Conservation (phyloP, 2,888 invertebrate genomes). For the Brassicogethes aeneus region DNA sequence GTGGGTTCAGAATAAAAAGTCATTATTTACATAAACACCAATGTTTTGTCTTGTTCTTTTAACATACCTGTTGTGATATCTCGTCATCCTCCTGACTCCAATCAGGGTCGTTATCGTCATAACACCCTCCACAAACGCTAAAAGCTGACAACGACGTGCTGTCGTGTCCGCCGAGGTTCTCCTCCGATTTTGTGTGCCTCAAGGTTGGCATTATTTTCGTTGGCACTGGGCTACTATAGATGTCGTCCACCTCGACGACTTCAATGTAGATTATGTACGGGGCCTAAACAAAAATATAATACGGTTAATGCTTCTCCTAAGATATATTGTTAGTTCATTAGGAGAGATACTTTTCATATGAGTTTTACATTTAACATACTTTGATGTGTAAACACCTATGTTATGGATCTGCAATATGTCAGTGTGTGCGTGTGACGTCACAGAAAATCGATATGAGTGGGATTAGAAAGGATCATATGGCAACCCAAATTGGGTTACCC, state of each 20-base stretch:
- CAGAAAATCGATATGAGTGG: too few relatives aligned
- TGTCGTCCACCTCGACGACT: slow-evolving; percentile 80
- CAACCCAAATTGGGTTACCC: too few relatives aligned
- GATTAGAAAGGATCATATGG: too few relatives aligned
- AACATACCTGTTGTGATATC: slow-evolving; percentile 70
- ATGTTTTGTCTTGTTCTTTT: too few relatives aligned
- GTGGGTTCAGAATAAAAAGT: too few relatives aligned
- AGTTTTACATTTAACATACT: too few relatives aligned
- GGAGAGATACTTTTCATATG: too few relatives aligned
- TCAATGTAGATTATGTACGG: slow-evolving; percentile 98
- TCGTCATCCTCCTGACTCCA: slow-evolving; percentile 98
- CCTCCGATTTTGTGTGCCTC: slow-evolving; percentile 89
- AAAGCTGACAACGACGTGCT: slow-evolving; percentile 38
- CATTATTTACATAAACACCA: too few relatives aligned
- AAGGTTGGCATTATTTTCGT: slow-evolving; percentile 81
- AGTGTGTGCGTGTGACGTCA: too few relatives aligned
- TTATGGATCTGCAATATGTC: too few relatives aligned
- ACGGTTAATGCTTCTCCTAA: neutral
- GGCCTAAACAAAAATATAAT: slow-evolving; percentile 48
- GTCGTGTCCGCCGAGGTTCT: slow-evolving; percentile 61
- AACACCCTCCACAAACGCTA: slow-evolving; percentile 47
- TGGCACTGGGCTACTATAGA: slow-evolving; percentile 77
- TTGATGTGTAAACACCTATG: too few relatives aligned
- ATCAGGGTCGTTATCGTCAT: slow-evolving; percentile 52
- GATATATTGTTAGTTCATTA: too few relatives aligned